Evolutionary conservation across 1,140 invertebrate species (phyloP), one percentile per base, ranked within the genome.

Genomic region (Pantala flavescens): DNA sequence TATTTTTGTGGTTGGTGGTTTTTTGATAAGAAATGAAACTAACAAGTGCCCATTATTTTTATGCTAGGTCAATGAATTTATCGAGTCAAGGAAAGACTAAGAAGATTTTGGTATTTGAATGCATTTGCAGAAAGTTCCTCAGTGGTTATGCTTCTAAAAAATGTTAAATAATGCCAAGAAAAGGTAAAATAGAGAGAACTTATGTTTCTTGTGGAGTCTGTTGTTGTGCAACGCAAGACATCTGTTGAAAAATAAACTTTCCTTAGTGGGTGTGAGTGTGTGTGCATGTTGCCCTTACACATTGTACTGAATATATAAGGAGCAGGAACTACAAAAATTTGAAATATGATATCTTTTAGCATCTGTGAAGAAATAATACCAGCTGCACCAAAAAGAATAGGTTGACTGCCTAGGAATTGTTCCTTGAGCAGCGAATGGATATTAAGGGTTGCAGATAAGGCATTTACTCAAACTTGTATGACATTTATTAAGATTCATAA

Each of bases 11-110:
- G 49, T 63, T 63, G n/a, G 49, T 63, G 49, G 49, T 19, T 63
- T 63, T 63, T 63, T 63, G 49, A 63, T 63, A 63, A 63, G 49
- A 63, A 63, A 19, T 63, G 49, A 21, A 63, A 63, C 49, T 63
- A 63, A 63, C 49, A 63, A 63, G 49, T 63, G 49, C n/a, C 49
- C 49, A 63, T 63, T 63, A 63, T 63, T 63, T 63, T 63, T 63
- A 63, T 63, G 49, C 49, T 63, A 19, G n/a, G 49, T 21, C n/a
- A 63, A 63, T 63, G 49, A 63, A 63, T 63, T 63, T 63, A 63
- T 63, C 49, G 49, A 63, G n/a, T 19, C 49, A 16, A 63, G 49
- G 49, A 63, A 63, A 63, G 49, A 21, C 49, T 63, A 63, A 21
- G 49, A 16, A 63, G 49, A 63, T 3, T 16, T 7, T 21, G 49